Evolutionary conservation across 2,888 invertebrate species (phyloP).

Genomic region (Dynastes tityus): DNA sequence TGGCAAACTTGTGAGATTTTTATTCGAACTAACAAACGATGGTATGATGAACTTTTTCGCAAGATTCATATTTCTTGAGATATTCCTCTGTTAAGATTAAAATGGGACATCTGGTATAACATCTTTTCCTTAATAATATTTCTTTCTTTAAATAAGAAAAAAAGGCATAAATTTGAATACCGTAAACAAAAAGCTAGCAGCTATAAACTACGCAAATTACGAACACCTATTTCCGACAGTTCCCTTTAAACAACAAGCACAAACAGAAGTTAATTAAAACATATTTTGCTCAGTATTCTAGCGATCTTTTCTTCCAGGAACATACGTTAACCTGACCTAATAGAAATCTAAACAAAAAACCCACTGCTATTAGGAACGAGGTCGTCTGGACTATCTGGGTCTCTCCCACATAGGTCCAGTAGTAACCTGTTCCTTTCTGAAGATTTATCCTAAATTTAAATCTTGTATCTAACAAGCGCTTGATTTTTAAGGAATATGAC

Average conservation of each 20-base stretch:
- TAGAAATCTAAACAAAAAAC: not conserved
- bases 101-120: too few relatives aligned
- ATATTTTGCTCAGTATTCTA: not conserved
- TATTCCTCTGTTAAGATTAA: too few relatives aligned
- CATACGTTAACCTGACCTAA: not conserved
- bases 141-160: too few relatives aligned
- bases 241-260: too few relatives aligned
- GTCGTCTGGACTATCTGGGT: too few relatives aligned
- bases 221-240: not conserved
- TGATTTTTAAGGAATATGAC: not conserved
- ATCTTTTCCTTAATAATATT: too few relatives aligned
- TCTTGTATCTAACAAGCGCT: not conserved
- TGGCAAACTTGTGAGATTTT: too few relatives aligned
- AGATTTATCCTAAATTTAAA: not conserved
- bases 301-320: not conserved
- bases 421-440: not conserved
- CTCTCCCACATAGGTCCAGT: not conserved
- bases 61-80: too few relatives aligned
- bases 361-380: not conserved
- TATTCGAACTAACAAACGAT: too few relatives aligned
- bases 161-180: too few relatives aligned
- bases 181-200: not conserved
- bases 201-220: not conserved
- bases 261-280: constrained; percentile 2
- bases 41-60: too few relatives aligned